Conservation (phyloP, 2,797 vertebrate species). For the Forpus xanthops region DNA sequence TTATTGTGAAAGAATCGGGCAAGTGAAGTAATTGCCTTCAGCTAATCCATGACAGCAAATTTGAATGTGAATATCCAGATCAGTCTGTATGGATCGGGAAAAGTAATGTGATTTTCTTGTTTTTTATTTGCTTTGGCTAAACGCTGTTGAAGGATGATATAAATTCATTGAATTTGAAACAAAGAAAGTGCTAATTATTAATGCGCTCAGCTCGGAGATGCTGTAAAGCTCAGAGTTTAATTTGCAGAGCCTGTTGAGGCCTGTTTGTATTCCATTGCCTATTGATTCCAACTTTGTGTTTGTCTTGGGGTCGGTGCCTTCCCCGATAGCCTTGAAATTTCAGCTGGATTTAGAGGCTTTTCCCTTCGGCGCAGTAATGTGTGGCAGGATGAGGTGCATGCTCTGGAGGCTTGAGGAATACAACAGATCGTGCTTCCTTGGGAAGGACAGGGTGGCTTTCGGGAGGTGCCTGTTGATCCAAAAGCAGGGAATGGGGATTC, state of each 20-base stretch:
- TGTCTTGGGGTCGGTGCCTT: not conserved
- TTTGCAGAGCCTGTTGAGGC: conserved; percentile 55
- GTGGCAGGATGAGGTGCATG: rapidly evolving
- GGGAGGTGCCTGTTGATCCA: not conserved
- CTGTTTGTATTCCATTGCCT: conserved; percentile 12
- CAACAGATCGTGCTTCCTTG: not conserved
- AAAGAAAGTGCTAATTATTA: conserved; percentile 76
- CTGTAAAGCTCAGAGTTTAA: conserved; percentile 20
- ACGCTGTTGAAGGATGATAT: conserved; percentile 72
- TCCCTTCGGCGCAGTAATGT: not conserved
- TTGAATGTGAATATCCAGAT: conserved; percentile 78
- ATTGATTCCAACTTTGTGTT: not conserved
- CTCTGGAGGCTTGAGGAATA: not conserved
- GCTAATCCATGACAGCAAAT: conserved; percentile 79
- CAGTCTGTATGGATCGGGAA: conserved; percentile 70
- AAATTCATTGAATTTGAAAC: conserved; percentile 71
- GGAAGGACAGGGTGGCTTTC: not conserved
- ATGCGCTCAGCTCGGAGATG: conserved; percentile 7
- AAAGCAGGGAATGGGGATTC: not conserved
- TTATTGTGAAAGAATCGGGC: conserved; percentile 74
- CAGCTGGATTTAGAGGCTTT: not conserved
- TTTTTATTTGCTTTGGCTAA: conserved; percentile 78
- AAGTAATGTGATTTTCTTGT: conserved; percentile 75
- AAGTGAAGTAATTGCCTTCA: conserved; percentile 82
- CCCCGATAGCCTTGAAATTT: not conserved